Base-by-base conservation (phyloP, 2,797 vertebrate genomes). In the Merluccius polli region DNA sequence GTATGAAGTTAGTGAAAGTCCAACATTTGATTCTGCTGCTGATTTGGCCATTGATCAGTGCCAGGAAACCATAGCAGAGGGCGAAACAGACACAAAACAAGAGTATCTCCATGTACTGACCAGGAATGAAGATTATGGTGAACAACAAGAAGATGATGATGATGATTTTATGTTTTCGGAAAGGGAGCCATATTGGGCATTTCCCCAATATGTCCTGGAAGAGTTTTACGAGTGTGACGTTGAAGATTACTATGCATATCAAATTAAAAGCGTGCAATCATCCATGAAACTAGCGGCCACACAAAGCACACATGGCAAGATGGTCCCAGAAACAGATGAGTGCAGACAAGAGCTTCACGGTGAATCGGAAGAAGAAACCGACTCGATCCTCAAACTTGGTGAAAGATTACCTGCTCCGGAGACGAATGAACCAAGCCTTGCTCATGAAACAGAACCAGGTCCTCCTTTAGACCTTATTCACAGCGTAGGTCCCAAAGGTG, bases 181-280 rank as follows among this genome's bases (percentile, higher is more conserved):
- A 78, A 84, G 73, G 32, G 91, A 92, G 72, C 80, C 89, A 0
- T 90, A 90, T 71, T 92, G 86, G 85, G 82, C 77, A 0, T 80
- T 86, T 13, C 1, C 59, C 27, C 52, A 86, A 44, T 5, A 11
- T 0, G 81, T 1, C 36, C 59, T 5, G 8, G 27, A 77, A 69
- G 82, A 77, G 48, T 52, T 73, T 13, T 79, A 6, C 31, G 70
- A 81, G 1, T 11, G 74, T 65, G 79, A 73, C 73, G 86, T 89
- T 31, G 90, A 92, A 82, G 90, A 92, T 35, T 92, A 92, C 63
- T 91, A 85, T 41, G 75, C 76, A 1, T 86, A 82, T 84, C 81
- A 89, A 67, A 82, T 88, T 15, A 75, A 74, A 86, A 89, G 79
- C 67, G 69, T 85, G 8, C 86, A 89, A 35, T 82, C 74, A 2